A percentile compares a stretch with the other conserved stretches of the same genome.
These are phyloP conservation scores for Meleagris gallopavo DNA, from an alignment of 2,113 vertebrate genomes.

Conservation along the genomic window DNA sequence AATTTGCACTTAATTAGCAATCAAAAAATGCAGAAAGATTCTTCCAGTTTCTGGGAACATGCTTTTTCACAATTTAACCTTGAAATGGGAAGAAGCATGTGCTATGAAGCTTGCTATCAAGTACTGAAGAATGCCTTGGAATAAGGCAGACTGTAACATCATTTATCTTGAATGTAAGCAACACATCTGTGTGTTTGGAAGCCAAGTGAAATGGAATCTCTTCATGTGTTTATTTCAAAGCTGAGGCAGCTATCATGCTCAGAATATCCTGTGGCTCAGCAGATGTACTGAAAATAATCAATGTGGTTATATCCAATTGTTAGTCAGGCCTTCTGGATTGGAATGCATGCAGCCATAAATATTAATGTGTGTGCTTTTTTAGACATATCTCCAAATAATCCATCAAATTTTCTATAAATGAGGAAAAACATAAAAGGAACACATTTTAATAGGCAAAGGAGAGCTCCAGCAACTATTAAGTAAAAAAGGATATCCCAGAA, in stretches of 20 bases:
- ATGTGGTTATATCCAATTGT: not conserved
- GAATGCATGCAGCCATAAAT: constrained; percentile 35
- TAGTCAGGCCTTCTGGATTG: not conserved
- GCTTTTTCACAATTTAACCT: not conserved
- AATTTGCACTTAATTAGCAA: constrained; percentile 21
- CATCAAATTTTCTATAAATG: constrained; percentile 35
- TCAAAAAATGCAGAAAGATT: not conserved
- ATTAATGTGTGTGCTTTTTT: constrained; percentile 18
- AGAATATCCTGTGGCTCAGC: constrained; percentile 47
- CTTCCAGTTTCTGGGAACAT: not conserved
- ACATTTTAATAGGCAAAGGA: constrained; percentile 43
- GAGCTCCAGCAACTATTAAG: constrained; percentile 30
- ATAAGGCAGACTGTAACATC: not conserved
- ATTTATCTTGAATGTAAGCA: not conserved
- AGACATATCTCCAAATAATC: constrained; percentile 40
- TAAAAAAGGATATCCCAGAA: constrained; percentile 13
- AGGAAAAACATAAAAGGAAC: constrained; percentile 19
- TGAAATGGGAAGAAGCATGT: not conserved
- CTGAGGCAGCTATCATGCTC: constrained; percentile 7
- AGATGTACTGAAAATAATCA: constrained; percentile 25
- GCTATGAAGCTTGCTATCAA: not conserved
- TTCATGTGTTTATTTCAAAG: constrained; percentile 4
- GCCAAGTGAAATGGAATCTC: not conserved
- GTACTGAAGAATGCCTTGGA: not conserved
- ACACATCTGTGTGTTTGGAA: not conserved